A percentile compares a stretch with the other conserved stretches of the same genome.
These are phyloP conservation scores for Pipra filicauda DNA, from an alignment of 2,113 vertebrate species.

Conservation along the genomic window DNA sequence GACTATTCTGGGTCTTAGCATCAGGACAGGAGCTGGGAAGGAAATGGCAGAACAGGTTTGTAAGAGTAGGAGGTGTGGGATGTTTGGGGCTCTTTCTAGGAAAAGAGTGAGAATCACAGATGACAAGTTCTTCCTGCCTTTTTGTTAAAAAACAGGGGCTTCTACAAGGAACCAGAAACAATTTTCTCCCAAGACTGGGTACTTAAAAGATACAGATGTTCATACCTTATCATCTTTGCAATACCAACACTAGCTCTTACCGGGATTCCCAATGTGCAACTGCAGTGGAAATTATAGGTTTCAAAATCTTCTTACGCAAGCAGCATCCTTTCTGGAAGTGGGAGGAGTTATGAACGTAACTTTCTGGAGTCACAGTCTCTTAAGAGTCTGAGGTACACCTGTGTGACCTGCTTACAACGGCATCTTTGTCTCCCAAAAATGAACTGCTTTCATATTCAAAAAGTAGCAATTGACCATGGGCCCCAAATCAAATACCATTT, in stretches of 20 bases:
- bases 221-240: neutral
- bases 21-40: neutral
- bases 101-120: neutral
- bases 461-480: neutral
- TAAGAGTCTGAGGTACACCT: neutral
- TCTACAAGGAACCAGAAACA: neutral
- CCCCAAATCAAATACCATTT: neutral
- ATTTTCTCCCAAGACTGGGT: neutral
- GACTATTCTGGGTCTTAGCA: neutral
- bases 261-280: neutral
- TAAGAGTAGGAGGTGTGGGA: neutral
- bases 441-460: neutral
- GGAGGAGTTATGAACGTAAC: neutral
- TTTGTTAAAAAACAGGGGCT: neutral
- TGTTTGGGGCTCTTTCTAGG: neutral
- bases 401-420: neutral
- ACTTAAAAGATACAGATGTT: neutral
- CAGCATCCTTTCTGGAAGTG: neutral
- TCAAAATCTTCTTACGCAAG: neutral
- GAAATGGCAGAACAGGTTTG: neutral
- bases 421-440: neutral
- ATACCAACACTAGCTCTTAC: neutral
- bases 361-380: neutral
- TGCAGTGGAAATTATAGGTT: neutral
- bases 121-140: neutral